Base-by-base conservation (phyloP, 2,888 invertebrate species). In the Thera britannica region DNA sequence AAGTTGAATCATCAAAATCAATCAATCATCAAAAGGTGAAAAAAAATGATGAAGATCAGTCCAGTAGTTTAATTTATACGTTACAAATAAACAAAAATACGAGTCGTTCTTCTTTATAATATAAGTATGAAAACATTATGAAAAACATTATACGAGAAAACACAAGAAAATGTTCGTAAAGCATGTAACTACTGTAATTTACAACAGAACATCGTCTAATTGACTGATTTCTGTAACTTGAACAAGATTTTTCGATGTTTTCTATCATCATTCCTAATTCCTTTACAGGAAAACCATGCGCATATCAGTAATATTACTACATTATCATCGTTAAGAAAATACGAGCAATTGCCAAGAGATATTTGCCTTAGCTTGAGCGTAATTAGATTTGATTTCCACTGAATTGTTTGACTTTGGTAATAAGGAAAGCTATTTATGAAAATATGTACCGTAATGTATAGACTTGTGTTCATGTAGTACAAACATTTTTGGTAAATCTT, bases 171-270 rank as follows among this genome's bases (percentile, higher is more conserved):
- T 23, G 23, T 23, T 23, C 23, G 23, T 23, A 23, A 23, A 1
- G 23, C 23, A 23, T 23, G 23, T 23, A 23, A 23, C 23, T 38
- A 23, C 23, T 38, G 1, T 38, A 41, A 9, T n/a, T 23, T 51
- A 38, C 6, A 3, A 12, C 4, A 11, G 46, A 55, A 62, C 57
- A 61, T 46, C 7, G 44, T 52, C 57, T 66, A 57, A 66, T 65
- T 57, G 59, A 48, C 57, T 63, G 8, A 41, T 52, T 46, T 61
- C 12, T 36, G 46, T 66, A 58, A 61, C 52, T 52, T 38, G 11
- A 35, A 62, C 58, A 62, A 38, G 44, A 23, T 34, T 23, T 58
- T 61, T 52, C 44, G 34, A 23, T 67, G 66, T 67, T 67, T 44
- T 41, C 36, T 36, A 61, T 57, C 44, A 58, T 66, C 48, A 57